Percentiles rank a stretch among this genome's conserved stretches.
Conservation (phyloP, 2,888 invertebrate genomes). For the Periphyllus acericola region DNA sequence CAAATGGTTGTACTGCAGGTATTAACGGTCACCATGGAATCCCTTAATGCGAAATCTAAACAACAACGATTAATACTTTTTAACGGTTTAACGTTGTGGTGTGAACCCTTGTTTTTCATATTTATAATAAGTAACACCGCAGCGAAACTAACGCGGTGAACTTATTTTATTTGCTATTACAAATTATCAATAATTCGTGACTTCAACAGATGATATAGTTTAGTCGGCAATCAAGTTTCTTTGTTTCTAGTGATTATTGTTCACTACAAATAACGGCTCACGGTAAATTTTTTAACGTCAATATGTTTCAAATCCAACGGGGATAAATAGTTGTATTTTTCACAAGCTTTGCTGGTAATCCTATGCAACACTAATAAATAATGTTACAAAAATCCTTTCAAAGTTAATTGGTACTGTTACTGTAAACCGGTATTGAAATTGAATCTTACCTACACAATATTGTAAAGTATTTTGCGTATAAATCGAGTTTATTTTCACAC, state of each 20-base stretch:
- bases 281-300: background rate
- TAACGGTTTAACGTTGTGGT: constrained; percentile 1
- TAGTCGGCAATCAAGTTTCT: background rate
- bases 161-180: background rate
- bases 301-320: background rate
- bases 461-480: background rate
- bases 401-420: background rate
- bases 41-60: constrained; percentile 39
- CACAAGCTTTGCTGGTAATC: background rate
- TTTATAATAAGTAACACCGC: too few relatives aligned
- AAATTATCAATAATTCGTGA: background rate
- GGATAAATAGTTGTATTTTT: background rate
- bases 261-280: background rate
- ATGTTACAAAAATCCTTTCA: background rate
- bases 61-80: constrained; percentile 9
- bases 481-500: background rate
- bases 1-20: constrained; percentile 4
- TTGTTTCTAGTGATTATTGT: background rate
- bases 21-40: background rate
- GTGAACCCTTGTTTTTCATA: background rate
- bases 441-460: background rate
- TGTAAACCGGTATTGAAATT: background rate
- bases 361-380: background rate
- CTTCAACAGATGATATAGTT: background rate
- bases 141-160: background rate